A percentile compares a stretch with the other conserved stretches of the same genome.
Conservation (phyloP, 2,888 invertebrate genomes). For the Leptinotarsa haldemani region DNA sequence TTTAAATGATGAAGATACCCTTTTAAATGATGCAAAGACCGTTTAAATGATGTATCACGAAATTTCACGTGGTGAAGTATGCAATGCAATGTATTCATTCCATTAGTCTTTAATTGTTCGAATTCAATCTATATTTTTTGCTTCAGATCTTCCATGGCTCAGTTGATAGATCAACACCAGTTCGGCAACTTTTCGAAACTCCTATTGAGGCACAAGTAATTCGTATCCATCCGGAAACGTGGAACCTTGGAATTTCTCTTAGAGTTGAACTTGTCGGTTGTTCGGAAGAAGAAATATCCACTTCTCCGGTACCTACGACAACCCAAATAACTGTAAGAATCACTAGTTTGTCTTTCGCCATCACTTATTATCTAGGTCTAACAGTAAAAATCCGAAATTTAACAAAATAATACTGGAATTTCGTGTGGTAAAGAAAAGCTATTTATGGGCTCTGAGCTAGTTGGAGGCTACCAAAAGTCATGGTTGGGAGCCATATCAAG, state of each 20-base stretch:
- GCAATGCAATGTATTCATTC: too few relatives aligned
- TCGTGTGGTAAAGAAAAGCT: too few relatives aligned
- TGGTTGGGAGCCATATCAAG: too few relatives aligned
- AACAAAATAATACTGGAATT: too few relatives aligned
- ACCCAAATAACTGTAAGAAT: slow-evolving; percentile 43
- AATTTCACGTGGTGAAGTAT: too few relatives aligned
- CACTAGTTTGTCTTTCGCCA: neutral
- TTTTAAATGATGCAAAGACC: too few relatives aligned
- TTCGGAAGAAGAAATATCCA: slow-evolving; percentile 55
- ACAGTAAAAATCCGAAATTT: neutral
- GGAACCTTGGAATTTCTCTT: slow-evolving; percentile 76
- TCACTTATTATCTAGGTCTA: neutral
- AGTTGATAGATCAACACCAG: slow-evolving; percentile 70
- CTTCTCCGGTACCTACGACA: slow-evolving; percentile 35
- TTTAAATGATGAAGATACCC: too few relatives aligned
- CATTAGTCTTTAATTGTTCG: neutral
- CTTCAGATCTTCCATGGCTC: slow-evolving; percentile 80
- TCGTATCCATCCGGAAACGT: slow-evolving; percentile 79
- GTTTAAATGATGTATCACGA: too few relatives aligned
- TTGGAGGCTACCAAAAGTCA: too few relatives aligned
- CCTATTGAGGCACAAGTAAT: slow-evolving; percentile 82
- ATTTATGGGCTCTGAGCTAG: too few relatives aligned
- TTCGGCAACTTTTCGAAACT: slow-evolving; percentile 74
- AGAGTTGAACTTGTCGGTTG: slow-evolving; percentile 84
- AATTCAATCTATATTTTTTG: slow-evolving; percentile 24